Evolutionary conservation across 2,113 vertebrate genomes (phyloP).

Genomic region (Dipodomys ordii): DNA sequence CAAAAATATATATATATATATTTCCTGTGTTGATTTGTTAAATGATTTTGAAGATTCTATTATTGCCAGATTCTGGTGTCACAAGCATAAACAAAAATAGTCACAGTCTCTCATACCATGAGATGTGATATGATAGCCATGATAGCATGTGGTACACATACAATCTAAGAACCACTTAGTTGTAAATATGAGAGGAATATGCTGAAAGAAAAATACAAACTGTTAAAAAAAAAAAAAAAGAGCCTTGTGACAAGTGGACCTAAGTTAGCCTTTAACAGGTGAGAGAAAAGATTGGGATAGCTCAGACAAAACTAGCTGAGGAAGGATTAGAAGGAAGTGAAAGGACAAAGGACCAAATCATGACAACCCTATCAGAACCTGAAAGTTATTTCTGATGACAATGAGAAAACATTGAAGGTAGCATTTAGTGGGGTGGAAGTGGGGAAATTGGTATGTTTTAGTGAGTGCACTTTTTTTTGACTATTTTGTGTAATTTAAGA

Average conservation of each 20-base stretch:
- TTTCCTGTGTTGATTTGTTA: background rate
- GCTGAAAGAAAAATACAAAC: conserved; percentile 47
- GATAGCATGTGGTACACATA: background rate
- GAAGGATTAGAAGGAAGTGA: background rate
- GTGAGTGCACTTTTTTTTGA: background rate
- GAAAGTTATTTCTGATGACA: background rate
- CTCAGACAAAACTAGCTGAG: background rate
- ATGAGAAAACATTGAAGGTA: background rate
- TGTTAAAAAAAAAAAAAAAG: background rate
- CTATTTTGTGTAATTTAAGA: background rate
- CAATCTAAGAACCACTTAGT: conserved; percentile 5
- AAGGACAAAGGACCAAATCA: background rate
- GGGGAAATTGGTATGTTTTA: background rate
- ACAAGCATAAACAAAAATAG: background rate
- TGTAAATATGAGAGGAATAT: conserved; percentile 6
- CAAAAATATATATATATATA: no score
- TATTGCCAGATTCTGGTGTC: background rate
- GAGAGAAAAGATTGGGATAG: background rate
- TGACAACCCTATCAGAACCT: background rate
- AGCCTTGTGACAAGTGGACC: background rate
- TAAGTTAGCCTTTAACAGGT: conserved; percentile 40
- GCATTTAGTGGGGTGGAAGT: background rate
- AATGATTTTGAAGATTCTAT: background rate
- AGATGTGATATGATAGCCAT: background rate
- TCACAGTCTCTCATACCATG: background rate